Evolutionary conservation across 2,888 invertebrate genomes (phyloP), one percentile per base, ranked within the genome.

Genomic region (Mylabris sibirica): DNA sequence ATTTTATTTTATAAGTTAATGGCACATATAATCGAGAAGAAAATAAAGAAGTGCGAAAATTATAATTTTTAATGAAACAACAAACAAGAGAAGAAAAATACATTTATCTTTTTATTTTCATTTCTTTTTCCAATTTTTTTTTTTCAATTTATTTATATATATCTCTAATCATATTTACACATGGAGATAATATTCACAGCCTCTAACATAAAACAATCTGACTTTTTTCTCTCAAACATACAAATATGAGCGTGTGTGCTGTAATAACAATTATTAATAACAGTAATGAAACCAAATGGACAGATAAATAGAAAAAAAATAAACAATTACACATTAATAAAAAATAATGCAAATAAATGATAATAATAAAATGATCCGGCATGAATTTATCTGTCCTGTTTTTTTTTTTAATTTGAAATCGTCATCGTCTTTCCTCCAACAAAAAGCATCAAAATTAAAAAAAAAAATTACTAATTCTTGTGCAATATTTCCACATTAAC

Each of bases 101-200:
- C 49, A 49, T 41, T 41, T 41, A 41, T n/a, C 41, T 41, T 5
- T 41, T 41, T n/a, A 41, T 41, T 20, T 20, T 49, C 17, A 20
- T 49, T 49, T 20, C 49, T 20, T 9, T 49, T 49, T 49, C 14
- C 11, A 71, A 68, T 72, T 71, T 72, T 74, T 72, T 73, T 72
- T 75, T 73, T 75, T 30, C 30, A n/a, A n/a, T n/a, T n/a, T n/a
- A n/a, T n/a, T n/a, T n/a, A n/a, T n/a, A n/a, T n/a, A n/a, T n/a
- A n/a, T 73, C 73, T 75, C 65, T 75, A 75, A 75, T 72, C 76
- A 74, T 71, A 68, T 73, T 68, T 72, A 68, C 68, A 74, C 69
- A 68, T 69, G 71, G 77, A 79, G 80, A 80, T 77, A 78, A 78
- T 79, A 78, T 79, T 82, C 81, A 81, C 80, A 82, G 81, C 80